A percentile compares a stretch with the other conserved stretches of the same genome.
Conservation (phyloP, 2,888 invertebrate genomes). For the Orthosia gothica region DNA sequence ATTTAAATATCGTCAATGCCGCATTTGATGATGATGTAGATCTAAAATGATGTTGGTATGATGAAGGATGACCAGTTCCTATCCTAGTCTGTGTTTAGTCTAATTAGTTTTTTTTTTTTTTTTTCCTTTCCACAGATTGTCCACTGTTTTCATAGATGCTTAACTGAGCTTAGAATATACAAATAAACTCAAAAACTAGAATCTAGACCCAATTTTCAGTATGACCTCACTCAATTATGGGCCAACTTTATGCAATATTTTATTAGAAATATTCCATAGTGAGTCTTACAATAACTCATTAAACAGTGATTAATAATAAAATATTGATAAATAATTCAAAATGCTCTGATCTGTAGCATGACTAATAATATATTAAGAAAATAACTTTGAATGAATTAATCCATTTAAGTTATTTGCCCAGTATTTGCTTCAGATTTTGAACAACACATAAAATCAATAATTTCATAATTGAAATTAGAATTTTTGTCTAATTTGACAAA, state of each 20-base stretch:
- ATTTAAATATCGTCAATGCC: constrained; percentile 55
- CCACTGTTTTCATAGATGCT: not conserved
- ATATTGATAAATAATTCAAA: constrained; percentile 38
- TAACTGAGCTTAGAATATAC: not conserved
- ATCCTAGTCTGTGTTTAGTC: constrained; percentile 5
- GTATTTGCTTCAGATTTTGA: not conserved
- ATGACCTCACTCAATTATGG: not conserved
- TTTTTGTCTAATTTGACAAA: too few species aligned
- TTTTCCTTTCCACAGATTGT: not conserved
- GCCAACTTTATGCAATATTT: not conserved
- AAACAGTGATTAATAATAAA: constrained; percentile 17
- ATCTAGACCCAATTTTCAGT: not conserved
- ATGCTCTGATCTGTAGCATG: constrained; percentile 28
- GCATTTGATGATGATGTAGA: not conserved
- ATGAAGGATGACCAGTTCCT: constrained; percentile 4
- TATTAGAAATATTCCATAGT: constrained; percentile 19
- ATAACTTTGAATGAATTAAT: constrained; percentile 23
- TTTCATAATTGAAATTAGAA: not conserved
- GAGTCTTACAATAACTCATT: not conserved
- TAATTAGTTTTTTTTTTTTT: not conserved
- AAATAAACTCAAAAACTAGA: not conserved
- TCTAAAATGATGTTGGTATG: not conserved
- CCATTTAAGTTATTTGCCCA: constrained; percentile 5
- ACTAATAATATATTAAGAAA: constrained; percentile 24
- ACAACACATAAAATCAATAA: not conserved